phyloP scores from a whole-genome alignment of 2,113 vertebrate species.

The Gnathonemus echidnorhynchus region DNA sequence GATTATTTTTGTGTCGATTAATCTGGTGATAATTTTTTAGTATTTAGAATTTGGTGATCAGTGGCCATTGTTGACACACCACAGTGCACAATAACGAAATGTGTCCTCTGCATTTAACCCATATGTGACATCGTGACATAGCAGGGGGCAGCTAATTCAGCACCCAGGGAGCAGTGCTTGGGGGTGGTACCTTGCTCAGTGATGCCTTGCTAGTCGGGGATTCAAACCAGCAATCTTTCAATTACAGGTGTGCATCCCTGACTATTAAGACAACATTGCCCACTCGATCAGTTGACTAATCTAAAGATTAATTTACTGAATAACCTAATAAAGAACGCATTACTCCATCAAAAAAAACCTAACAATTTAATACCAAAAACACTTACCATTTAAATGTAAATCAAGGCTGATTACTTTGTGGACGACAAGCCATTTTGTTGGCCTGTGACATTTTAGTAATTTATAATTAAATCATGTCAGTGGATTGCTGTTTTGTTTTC shows the following conservation, averaged over 20 bases:
- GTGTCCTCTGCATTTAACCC: too few relatives aligned
- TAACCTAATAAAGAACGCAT: not conserved
- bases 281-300: not conserved
- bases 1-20: not conserved
- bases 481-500: not conserved
- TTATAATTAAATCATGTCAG: not conserved
- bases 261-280: too few relatives aligned
- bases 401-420: not conserved
- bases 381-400: not conserved
- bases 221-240: too few relatives aligned
- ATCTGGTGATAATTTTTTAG: not conserved
- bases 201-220: too few relatives aligned
- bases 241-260: too few relatives aligned
- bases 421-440: not conserved
- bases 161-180: too few relatives aligned
- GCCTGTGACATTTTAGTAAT: not conserved
- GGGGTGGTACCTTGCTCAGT: too few relatives aligned
- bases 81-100: too few relatives aligned
- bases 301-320: not conserved
- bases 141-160: too few relatives aligned
- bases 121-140: too few relatives aligned
- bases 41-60: too few relatives aligned
- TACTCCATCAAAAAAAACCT: not conserved
- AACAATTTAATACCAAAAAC: not conserved
- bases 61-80: too few relatives aligned